Evolutionary conservation across 2,113 vertebrate species (phyloP).

Genomic region (Pedetes capensis): DNA sequence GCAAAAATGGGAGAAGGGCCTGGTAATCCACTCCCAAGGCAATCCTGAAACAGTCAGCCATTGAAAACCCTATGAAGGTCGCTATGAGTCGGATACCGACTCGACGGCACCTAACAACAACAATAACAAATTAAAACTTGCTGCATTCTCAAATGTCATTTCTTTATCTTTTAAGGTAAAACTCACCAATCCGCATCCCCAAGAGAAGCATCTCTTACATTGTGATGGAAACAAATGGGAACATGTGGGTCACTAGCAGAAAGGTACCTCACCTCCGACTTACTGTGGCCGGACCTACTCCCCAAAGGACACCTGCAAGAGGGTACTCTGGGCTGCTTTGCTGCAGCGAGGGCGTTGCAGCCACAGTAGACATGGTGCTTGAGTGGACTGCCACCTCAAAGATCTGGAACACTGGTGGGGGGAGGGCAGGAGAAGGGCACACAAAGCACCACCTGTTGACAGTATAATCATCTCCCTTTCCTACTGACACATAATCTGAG

Average conservation of each 20-base stretch:
- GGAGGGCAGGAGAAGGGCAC: background rate
- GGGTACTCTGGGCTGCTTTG: background rate
- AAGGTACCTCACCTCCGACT: background rate
- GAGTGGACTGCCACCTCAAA: background rate
- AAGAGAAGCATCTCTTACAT: background rate
- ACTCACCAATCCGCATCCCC: background rate
- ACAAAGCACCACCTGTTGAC: background rate
- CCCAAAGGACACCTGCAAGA: background rate
- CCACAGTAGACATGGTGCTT: no score
- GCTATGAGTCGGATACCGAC: no score
- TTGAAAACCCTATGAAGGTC: no score
- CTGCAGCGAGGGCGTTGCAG: background rate
- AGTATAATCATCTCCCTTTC: background rate
- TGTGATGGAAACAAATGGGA: background rate
- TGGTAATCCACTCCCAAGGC: no score
- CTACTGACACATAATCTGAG: background rate
- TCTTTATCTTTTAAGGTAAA: background rate
- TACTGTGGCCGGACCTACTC: background rate
- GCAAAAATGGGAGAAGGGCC: no score
- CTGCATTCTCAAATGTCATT: background rate
- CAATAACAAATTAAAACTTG: slow-evolving; percentile 30
- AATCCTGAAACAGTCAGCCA: no score
- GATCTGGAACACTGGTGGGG: background rate
- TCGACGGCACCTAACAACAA: no score
- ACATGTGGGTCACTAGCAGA: background rate